These are phyloP conservation scores for Gadopsis marmoratus DNA, from an alignment of 2,797 vertebrate genomes.

Conservation along the genomic window DNA sequence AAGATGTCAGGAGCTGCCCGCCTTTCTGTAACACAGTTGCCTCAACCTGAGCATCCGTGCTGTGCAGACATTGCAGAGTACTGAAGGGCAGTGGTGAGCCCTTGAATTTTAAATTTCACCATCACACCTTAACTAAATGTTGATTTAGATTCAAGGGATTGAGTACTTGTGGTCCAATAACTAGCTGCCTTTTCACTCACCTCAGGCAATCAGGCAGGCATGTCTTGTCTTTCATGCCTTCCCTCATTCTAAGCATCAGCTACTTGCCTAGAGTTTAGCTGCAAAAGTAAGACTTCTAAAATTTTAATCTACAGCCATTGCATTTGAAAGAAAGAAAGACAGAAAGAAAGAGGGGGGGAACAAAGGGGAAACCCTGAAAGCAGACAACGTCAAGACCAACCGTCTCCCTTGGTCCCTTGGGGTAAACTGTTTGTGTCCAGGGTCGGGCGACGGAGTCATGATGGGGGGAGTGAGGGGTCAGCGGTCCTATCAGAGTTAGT, in stretches of 20 bases:
- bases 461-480: conserved; percentile 64
- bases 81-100: conserved; percentile 15
- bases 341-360: background rate
- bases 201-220: conserved; percentile 30
- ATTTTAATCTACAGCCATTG: conserved; percentile 23
- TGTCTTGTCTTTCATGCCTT: conserved; percentile 46
- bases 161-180: conserved; percentile 34
- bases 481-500: conserved; percentile 62
- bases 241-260: conserved; percentile 47
- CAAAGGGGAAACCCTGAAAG: conserved; percentile 60
- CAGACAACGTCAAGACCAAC: conserved; percentile 71
- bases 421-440: conserved; percentile 80
- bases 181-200: conserved; percentile 38
- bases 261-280: conserved; percentile 34
- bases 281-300: conserved; percentile 34
- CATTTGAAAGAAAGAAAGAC: conserved; percentile 26
- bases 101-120: conserved; percentile 37
- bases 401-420: conserved; percentile 68
- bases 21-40: conserved; percentile 4
- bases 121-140: conserved; percentile 47
- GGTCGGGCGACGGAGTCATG: conserved; percentile 62
- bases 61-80: background rate
- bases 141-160: conserved; percentile 61
- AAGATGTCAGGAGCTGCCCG: conserved; percentile 3
- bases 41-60: conserved; percentile 13